Evolutionary conservation across 2,797 vertebrate species (phyloP).

Genomic region (Danio aesculapii): DNA sequence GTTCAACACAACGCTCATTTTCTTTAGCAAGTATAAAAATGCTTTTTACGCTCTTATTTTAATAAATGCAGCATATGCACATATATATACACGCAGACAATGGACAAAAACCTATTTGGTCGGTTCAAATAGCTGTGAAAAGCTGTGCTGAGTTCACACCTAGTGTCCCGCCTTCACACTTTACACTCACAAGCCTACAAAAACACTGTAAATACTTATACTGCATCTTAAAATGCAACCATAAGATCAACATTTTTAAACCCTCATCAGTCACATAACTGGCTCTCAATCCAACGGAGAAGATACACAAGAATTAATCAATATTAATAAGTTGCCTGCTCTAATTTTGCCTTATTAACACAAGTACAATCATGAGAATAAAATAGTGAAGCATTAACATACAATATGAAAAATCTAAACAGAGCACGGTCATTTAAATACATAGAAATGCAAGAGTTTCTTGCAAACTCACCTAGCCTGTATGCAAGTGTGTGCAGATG

Average conservation of each 20-base stretch:
- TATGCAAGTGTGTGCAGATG: background rate
- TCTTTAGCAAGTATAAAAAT: background rate
- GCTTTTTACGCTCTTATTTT: background rate
- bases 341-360: background rate
- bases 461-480: conserved; percentile 2
- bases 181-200: background rate
- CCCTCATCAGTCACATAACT: background rate
- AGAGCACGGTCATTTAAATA: background rate
- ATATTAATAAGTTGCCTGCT: too few species aligned
- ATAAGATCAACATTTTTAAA: background rate
- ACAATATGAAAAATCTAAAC: background rate
- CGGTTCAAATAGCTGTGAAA: background rate
- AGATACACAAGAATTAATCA: background rate
- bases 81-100: background rate
- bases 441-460: background rate
- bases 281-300: background rate
- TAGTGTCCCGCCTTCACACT: background rate
- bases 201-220: background rate
- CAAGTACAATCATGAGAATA: background rate
- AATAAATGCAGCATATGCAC: background rate
- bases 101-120: background rate
- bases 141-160: background rate
- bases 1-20: background rate
- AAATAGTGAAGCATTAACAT: background rate
- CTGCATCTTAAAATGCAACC: background rate